Base-by-base conservation (phyloP, 2,888 invertebrate genomes). In the Drosophila histrio region DNA sequence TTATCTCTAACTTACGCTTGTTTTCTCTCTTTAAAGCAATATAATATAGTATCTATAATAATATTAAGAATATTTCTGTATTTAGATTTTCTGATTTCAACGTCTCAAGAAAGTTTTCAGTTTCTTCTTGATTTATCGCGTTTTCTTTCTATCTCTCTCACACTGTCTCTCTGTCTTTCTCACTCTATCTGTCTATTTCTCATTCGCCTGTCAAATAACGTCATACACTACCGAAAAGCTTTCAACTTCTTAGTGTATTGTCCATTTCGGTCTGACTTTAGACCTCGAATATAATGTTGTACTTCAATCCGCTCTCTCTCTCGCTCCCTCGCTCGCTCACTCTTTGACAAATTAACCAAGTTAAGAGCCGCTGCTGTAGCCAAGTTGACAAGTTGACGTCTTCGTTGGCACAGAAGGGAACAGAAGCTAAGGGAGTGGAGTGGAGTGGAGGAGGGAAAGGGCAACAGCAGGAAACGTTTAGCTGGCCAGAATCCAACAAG, bases 271-370 rank as follows among this genome's bases (percentile, higher is more conserved):
- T 44, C 7, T 44, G 17, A 7, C 17, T 6, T 1, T 17, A 17
- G 2, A 5, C 26, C 17, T 22, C 5, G 2, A 11, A 1, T 5
- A 34, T 17, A 17, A 21, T 46, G 17, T 2, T 19, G 1, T 19
- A 0, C 13, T 19, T 17, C 19, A 21, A 1, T 32, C 8, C 26
- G 2, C 11, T 11, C 9, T 46, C 30, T 1, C 30, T 19, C 44
- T 30, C 44, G 4, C 21, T 47, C 3, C 9, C 49, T 36, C 11
- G 28, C 6, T 13, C 39, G n/a, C 58, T 44, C 30, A 9, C 44
- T 28, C 62, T 71, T 67, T 86, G 82, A 87, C 84, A 82, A 82
- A 82, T 82, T 78, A 84, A 67, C 70, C 87, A 68, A 87, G 64
- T 68, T 74, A 57, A 80, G 79, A 60, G 79, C 66, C 34, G 59